These are phyloP conservation scores for Sardinella longiceps DNA, from an alignment of 2,797 vertebrate genomes.

Conservation along the genomic window DNA sequence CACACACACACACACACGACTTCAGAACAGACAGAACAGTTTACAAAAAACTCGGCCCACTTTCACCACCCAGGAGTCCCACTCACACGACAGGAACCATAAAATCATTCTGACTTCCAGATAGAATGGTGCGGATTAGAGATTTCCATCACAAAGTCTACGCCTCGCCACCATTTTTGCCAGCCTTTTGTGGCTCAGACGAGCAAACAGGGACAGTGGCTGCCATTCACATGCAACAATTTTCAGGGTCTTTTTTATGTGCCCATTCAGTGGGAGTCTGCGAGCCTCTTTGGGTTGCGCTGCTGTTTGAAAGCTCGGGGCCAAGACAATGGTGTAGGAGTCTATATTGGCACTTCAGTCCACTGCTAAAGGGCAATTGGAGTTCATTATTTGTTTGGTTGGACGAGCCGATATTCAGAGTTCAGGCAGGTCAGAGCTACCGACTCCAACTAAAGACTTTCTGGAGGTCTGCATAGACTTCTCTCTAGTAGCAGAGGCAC, in stretches of 20 bases:
- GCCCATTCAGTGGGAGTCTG: background rate
- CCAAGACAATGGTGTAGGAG: slow-evolving; percentile 16
- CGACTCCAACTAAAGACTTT: background rate
- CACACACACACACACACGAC: background rate
- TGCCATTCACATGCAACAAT: slow-evolving; percentile 23
- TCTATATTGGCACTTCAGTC: slow-evolving; percentile 23
- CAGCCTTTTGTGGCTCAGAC: slow-evolving; percentile 18
- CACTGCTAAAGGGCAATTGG: slow-evolving; percentile 4
- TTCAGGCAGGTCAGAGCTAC: slow-evolving; percentile 18
- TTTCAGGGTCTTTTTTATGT: slow-evolving; percentile 26
- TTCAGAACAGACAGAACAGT: background rate
- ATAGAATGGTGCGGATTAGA: slow-evolving; percentile 33
- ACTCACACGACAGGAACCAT: slow-evolving; percentile 38
- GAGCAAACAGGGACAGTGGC: slow-evolving; percentile 20
- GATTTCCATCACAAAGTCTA: slow-evolving; percentile 49
- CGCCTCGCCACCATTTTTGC: background rate
- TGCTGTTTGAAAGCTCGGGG: background rate
- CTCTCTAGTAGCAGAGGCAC: background rate
- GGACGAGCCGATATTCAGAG: background rate
- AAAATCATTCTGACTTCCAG: slow-evolving; percentile 47
- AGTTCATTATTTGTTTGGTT: slow-evolving; percentile 23
- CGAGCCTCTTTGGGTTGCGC: background rate
- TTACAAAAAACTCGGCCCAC: background rate
- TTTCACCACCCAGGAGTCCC: slow-evolving; percentile 16
- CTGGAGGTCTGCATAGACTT: background rate